phyloP scores from a whole-genome alignment of 30 jellyfish, hydroid and myxozoan genomes.

The Cassiopea xamachana region DNA sequence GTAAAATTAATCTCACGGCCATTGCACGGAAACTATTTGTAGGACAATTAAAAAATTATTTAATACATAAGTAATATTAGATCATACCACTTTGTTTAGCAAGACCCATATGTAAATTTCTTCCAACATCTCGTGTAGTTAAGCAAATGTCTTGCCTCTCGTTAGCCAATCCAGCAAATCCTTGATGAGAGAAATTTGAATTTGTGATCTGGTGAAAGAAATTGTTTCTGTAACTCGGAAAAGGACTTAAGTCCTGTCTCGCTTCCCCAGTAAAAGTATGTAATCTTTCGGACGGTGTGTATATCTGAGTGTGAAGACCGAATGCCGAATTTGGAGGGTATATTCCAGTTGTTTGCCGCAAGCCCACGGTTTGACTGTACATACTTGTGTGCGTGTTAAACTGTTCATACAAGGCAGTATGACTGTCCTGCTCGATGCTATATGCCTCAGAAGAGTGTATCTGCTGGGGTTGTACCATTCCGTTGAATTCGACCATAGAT shows the following conservation, averaged over 20 bases:
- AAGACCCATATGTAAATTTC: constrained; percentile 66
- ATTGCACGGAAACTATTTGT: background rate
- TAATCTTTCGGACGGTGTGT: constrained; percentile 75
- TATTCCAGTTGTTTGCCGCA: constrained; percentile 69
- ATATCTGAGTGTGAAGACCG: constrained; percentile 72
- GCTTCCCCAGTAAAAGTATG: constrained; percentile 58
- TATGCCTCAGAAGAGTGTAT: constrained; percentile 61
- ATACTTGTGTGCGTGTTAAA: constrained; percentile 57
- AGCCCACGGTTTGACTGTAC: constrained; percentile 54
- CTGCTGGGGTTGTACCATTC: constrained; percentile 72
- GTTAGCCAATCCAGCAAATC: constrained; percentile 59
- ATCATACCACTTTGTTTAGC: constrained; percentile 74
- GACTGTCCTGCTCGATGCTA: constrained; percentile 60
- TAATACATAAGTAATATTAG: background rate
- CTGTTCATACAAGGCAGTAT: constrained; percentile 65
- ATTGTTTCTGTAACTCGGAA: constrained; percentile 68
- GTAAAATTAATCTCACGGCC: background rate
- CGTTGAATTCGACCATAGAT: constrained; percentile 84
- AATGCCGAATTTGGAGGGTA: constrained; percentile 77
- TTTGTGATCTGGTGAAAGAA: constrained; percentile 66
- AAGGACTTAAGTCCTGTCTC: constrained; percentile 58
- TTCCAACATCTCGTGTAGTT: constrained; percentile 63
- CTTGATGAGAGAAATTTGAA: constrained; percentile 68
- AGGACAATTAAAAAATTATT: background rate
- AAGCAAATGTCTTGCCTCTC: constrained; percentile 77